phyloP scores from a whole-genome alignment of 2,888 invertebrate genomes.

The Drosophila fungiperda region DNA sequence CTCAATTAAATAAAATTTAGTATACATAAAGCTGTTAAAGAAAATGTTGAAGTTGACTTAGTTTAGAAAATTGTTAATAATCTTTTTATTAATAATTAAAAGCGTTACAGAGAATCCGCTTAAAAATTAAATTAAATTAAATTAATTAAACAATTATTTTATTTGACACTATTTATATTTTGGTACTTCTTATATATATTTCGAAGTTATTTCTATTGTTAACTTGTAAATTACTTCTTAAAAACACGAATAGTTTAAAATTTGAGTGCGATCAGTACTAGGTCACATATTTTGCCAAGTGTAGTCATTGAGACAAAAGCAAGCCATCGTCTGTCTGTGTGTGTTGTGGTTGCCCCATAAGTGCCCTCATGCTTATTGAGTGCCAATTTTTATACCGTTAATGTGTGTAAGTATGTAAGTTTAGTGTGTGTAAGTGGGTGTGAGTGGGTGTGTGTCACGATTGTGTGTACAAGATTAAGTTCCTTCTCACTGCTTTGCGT shows the following conservation, averaged over 20 bases:
- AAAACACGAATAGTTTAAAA: background rate
- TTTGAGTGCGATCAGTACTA: background rate
- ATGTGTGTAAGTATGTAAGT: conserved; percentile 43
- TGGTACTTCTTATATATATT: background rate
- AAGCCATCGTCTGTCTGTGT: conserved; percentile 1
- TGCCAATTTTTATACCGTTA: conserved; percentile 74
- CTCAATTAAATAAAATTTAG: too few species aligned
- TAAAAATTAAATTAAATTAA: background rate
- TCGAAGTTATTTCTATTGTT: background rate
- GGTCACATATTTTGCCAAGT: background rate
- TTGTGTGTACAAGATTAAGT: conserved; percentile 48
- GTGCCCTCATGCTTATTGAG: conserved; percentile 71
- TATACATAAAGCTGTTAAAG: too few species aligned
- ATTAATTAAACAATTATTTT: background rate
- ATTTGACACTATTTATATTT: background rate
- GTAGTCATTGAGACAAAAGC: background rate
- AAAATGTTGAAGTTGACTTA: too few species aligned
- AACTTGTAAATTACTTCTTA: too few species aligned
- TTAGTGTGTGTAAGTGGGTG: background rate
- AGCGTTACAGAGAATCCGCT: background rate
- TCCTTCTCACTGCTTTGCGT: conserved; percentile 23
- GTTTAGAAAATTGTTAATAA: too few species aligned
- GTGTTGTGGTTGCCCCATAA: conserved; percentile 46
- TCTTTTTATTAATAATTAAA: background rate
- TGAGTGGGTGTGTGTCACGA: conserved; percentile 2